phyloP scores from a whole-genome alignment of 2,113 vertebrate genomes.

The Psephotus haematonotus region DNA sequence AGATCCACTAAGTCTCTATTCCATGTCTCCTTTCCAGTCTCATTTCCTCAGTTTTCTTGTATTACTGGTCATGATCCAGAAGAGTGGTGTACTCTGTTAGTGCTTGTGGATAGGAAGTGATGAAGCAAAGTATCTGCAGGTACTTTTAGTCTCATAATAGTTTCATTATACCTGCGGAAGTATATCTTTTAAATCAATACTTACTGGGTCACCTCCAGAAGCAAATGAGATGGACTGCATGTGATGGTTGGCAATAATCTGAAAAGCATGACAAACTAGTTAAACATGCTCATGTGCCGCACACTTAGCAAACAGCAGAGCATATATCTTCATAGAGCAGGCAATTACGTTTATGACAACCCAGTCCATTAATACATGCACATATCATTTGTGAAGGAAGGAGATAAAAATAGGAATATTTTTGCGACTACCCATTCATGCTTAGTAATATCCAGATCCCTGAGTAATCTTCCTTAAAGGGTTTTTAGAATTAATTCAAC shows the following conservation, averaged over 20 bases:
- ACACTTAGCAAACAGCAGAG: neutral
- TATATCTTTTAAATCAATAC: slow-evolving; percentile 63
- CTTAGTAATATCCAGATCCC: neutral
- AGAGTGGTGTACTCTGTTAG: neutral
- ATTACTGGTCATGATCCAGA: neutral
- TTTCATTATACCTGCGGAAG: slow-evolving; percentile 23
- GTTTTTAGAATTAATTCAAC: neutral
- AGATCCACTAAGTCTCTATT: neutral
- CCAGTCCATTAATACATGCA: neutral
- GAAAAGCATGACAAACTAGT: slow-evolving; percentile 62
- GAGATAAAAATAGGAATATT: neutral
- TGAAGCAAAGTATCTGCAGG: neutral
- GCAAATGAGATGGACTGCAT: slow-evolving; percentile 96
- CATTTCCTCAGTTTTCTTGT: neutral
- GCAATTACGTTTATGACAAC: neutral
- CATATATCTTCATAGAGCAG: neutral
- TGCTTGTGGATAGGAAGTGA: neutral
- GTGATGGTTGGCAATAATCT: slow-evolving; percentile 92
- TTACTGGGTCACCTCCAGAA: slow-evolving; percentile 93
- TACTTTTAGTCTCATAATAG: neutral
- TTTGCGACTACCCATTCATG: neutral
- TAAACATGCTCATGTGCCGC: slow-evolving; percentile 1
- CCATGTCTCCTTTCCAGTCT: neutral
- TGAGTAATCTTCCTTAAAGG: neutral
- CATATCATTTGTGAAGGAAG: neutral